These are phyloP conservation scores for Rhodeus uyekii DNA, from an alignment of 2,797 vertebrate species.

Conservation along the genomic window DNA sequence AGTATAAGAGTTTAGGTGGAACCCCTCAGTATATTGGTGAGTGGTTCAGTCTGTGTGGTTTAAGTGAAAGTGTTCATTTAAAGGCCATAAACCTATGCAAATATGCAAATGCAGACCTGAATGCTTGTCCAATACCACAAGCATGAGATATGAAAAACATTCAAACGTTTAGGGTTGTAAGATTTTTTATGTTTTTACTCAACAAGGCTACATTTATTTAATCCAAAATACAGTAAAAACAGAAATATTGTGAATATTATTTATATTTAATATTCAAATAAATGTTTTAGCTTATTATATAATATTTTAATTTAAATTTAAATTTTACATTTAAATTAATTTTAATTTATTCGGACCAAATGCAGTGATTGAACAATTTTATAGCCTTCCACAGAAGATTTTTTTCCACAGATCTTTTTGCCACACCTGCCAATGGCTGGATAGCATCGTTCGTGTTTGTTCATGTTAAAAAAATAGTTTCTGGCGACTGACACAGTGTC, in stretches of 20 bases:
- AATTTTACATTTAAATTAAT: too few relatives aligned
- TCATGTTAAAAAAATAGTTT: too few relatives aligned
- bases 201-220: neutral
- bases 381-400: neutral
- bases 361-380: neutral
- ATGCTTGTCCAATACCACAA: neutral
- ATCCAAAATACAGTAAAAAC: neutral
- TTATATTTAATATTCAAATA: neutral
- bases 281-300: neutral
- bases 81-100: neutral
- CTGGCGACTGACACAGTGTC: too few relatives aligned
- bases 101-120: neutral
- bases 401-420: too few relatives aligned
- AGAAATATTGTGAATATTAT: neutral
- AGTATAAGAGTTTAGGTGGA: constrained; percentile 78
- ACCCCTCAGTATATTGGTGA: constrained; percentile 79
- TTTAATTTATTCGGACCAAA: too few relatives aligned
- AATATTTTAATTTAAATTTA: too few relatives aligned
- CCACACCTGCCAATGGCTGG: too few relatives aligned
- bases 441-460: too few relatives aligned
- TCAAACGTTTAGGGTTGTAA: neutral
- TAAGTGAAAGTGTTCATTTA: neutral
- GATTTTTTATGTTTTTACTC: neutral
- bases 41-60: constrained; percentile 24
- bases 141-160: neutral